These are phyloP conservation scores for Leptodactylus fuscus DNA, from an alignment of 2,113 vertebrate species.

Conservation along the genomic window DNA sequence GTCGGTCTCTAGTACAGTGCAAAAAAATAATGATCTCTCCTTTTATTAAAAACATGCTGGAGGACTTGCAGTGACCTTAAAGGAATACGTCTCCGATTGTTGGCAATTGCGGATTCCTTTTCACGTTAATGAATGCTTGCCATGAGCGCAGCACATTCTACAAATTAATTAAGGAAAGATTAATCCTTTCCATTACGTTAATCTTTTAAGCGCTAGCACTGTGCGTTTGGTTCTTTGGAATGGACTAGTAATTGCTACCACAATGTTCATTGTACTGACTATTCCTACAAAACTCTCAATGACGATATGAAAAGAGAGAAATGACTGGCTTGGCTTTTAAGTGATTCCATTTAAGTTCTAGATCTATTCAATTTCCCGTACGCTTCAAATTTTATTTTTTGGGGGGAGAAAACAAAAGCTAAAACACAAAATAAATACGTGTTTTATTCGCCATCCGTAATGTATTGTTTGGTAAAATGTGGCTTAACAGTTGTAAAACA, in stretches of 20 bases:
- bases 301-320: neutral
- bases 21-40: neutral
- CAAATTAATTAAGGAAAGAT: constrained; percentile 39
- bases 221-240: constrained; percentile 31
- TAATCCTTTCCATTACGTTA: constrained; percentile 30
- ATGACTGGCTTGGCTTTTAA: constrained; percentile 21
- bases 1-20: neutral
- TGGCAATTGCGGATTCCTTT: neutral
- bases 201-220: constrained; percentile 15
- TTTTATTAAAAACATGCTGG: neutral
- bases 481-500: neutral
- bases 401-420: neutral
- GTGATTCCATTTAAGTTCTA: neutral
- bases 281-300: neutral
- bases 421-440: neutral
- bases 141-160: constrained; percentile 22
- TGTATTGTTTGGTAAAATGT: neutral
- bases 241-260: constrained; percentile 24
- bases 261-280: neutral
- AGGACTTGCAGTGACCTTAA: neutral
- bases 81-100: neutral
- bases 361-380: neutral
- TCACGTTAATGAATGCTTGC: constrained; percentile 20
- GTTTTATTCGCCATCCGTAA: neutral
- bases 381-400: neutral